Evolutionary conservation across 2,113 vertebrate species (phyloP).

Genomic region (Microtus oregoni): DNA sequence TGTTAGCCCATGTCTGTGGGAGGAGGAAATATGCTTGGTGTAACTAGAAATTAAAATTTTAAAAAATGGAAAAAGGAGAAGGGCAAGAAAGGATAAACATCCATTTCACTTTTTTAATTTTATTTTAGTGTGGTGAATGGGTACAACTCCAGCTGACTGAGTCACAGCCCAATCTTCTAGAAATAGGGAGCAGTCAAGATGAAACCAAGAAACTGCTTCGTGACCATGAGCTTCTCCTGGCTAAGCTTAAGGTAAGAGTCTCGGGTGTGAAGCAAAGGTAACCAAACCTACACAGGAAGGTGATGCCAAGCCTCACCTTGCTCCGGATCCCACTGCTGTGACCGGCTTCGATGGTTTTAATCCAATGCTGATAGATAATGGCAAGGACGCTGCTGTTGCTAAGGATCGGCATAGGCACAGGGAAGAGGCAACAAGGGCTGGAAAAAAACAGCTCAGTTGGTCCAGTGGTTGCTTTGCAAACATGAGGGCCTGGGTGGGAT

Average conservation of each 20-base stretch:
- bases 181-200: constrained; percentile 93
- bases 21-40: constrained; percentile 14
- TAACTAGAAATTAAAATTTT: not conserved
- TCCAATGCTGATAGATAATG: not conserved
- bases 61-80: not conserved
- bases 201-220: constrained; percentile 91
- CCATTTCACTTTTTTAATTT: constrained; percentile 68
- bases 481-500: not conserved
- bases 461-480: too few relatives aligned
- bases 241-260: constrained; percentile 92
- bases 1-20: not conserved
- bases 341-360: not conserved
- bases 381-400: not conserved
- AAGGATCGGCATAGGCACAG: not conserved
- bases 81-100: constrained; percentile 51
- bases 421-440: not conserved
- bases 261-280: not conserved
- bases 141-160: constrained; percentile 93
- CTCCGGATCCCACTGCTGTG: not conserved
- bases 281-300: not conserved
- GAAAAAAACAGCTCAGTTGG: not conserved
- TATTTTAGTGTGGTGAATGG: constrained; percentile 90
- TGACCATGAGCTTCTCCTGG: constrained; percentile 92
- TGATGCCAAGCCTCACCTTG: not conserved
- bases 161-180: constrained; percentile 92